Evolutionary conservation across 2,113 vertebrate species (phyloP).

Genomic region (Sardina pilchardus): DNA sequence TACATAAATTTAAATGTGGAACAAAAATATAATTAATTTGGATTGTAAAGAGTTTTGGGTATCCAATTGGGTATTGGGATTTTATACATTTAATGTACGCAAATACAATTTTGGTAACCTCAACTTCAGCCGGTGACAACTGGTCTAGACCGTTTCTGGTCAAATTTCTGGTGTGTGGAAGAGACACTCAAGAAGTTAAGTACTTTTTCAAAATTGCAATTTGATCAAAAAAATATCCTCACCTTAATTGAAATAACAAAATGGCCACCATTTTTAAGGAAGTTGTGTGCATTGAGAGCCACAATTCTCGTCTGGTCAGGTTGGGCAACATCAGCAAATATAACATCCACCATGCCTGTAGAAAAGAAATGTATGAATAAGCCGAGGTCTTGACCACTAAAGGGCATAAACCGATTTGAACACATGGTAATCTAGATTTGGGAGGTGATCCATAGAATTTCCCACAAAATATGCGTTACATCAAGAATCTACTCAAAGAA

Average conservation of each 20-base stretch:
- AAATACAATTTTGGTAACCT: no score
- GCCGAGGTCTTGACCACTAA: background rate
- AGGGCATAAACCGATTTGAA: background rate
- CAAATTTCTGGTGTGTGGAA: no score
- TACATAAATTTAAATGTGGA: no score
- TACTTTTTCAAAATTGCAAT: no score
- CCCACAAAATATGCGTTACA: background rate
- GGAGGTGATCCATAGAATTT: no score
- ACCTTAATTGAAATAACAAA: slow-evolving; percentile 97
- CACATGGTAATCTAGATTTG: background rate
- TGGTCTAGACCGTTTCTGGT: no score
- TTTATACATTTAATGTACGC: no score
- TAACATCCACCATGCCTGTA: slow-evolving; percentile 93
- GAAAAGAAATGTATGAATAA: background rate
- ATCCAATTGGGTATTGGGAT: no score
- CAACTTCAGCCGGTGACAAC: no score
- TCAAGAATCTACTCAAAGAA: background rate
- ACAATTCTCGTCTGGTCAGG: slow-evolving; percentile 93
- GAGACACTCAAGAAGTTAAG: no score
- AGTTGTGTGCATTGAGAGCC: slow-evolving; percentile 90
- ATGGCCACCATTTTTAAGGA: slow-evolving; percentile 89
- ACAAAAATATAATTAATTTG: no score
- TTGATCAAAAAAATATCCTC: background rate
- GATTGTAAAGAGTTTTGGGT: no score
- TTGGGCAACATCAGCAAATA: slow-evolving; percentile 92